Base-by-base conservation (phyloP, 2,113 vertebrate species). In the Corythornis cristatus region DNA sequence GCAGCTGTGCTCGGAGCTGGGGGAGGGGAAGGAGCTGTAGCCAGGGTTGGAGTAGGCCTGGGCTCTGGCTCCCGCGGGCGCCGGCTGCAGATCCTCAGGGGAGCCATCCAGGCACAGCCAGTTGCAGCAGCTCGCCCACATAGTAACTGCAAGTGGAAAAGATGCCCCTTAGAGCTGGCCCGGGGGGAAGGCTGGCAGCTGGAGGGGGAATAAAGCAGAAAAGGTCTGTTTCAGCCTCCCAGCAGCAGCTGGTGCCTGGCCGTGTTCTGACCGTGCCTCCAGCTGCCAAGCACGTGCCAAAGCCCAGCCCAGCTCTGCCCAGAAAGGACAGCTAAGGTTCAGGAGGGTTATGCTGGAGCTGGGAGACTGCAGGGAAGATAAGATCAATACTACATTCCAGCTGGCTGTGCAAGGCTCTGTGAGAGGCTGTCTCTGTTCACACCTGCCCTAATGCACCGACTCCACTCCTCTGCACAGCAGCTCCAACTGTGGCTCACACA, bases 51-150 rank as follows among this genome's bases (percentile, higher is more conserved):
- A 97, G 79, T 98, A 99, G 48, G 98, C 98, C 89, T 98, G 98
- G 5, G 96, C 90, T 54, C 97, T 96, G 15, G 82, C 95, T 40
- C 97, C 95, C 3, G 64, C 91, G 9, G 83, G 91, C 0, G 78
- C 91, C 11, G 83, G 89, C 10, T 95, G 77, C 71, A 96, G 96
- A n/a, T 98, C 98, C 70, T 96, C 98, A 1, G 97, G 96, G 62
- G 97, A 95, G 16, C 98, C 97, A 95, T 99, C 99, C 97, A 99
- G 71, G 84, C 99, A 99, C 57, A 99, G 92, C 99, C 99, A 99
- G 93, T 98, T 98, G 92, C 99, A 99, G 94, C 99, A 99, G 89
- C 98, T 98, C 19, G 98, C 98, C 98, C 98, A 99, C 99, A 99
- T 99, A 89, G 92, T 98, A 89, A 70, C 98, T 97, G 96, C 45